phyloP scores from a whole-genome alignment of 2,888 invertebrate genomes.

The Adineta ricciae region DNA sequence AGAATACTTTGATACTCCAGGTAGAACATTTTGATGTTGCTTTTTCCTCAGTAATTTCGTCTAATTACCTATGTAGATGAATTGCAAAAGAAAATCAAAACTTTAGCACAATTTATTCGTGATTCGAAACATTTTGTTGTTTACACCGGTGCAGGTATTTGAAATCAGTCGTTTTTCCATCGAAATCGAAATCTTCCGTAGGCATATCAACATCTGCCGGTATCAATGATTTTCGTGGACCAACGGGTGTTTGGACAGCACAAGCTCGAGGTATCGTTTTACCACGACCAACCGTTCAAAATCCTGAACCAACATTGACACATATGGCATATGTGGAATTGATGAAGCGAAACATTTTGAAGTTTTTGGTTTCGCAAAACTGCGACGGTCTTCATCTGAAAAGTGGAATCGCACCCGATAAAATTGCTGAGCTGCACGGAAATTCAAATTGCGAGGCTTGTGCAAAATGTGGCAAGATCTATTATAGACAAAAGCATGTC shows the following conservation, averaged over 20 bases:
- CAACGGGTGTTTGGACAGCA: conserved; percentile 42
- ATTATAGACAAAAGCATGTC: not conserved
- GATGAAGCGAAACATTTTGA: not conserved
- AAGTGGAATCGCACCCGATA: not conserved
- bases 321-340: not conserved
- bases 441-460: not conserved
- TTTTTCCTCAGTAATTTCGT: no score
- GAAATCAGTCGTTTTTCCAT: conserved; percentile 33
- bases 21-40: not conserved
- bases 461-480: conserved; percentile 6
- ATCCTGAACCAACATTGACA: conserved; percentile 8
- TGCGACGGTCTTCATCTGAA: conserved; percentile 11
- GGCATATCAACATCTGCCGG: conserved; percentile 44
- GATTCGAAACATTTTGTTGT: not conserved
- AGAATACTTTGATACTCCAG: not conserved
- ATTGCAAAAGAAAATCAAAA: not conserved
- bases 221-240: conserved; percentile 40
- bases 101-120: not conserved
- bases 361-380: not conserved
- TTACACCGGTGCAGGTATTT: conserved; percentile 37
- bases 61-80: no score
- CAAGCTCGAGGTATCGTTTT: conserved; percentile 32
- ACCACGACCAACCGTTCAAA: not conserved
- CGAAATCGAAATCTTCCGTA: not conserved
- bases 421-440: not conserved